phyloP scores from a whole-genome alignment of 2,797 vertebrate species.

The Poliocrania exsul region DNA sequence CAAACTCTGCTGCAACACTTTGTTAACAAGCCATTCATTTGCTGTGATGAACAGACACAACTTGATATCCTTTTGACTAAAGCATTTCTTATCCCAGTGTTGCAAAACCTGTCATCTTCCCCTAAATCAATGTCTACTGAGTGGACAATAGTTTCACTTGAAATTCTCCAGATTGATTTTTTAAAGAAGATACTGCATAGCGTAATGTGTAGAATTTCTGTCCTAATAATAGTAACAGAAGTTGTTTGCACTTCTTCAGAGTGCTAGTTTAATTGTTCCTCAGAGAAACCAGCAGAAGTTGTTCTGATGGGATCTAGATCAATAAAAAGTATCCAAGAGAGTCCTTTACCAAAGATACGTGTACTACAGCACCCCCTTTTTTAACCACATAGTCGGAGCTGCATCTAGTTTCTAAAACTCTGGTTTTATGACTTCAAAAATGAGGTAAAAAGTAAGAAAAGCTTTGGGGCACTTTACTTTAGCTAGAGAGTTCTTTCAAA shows the following conservation, averaged over 20 bases:
- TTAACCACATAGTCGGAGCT: background rate
- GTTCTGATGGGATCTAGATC: background rate
- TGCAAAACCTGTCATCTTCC: background rate
- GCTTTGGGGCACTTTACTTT: background rate
- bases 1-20: background rate
- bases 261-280: background rate
- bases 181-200: background rate
- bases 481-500: background rate
- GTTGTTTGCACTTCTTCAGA: background rate
- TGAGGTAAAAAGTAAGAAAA: background rate
- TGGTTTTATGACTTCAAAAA: background rate
- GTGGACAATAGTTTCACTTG: background rate
- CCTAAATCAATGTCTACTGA: background rate
- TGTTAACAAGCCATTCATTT: background rate
- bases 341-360: background rate
- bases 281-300: background rate
- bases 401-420: background rate
- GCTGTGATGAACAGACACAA: background rate
- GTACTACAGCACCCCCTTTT: background rate
- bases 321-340: background rate
- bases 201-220: background rate
- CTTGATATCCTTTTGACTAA: background rate
- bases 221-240: background rate
- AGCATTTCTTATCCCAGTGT: background rate
- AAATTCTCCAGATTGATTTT: background rate